Evolutionary conservation across 2,888 invertebrate species (phyloP), one percentile per base, ranked within the genome.

Genomic region (Podabrus alpinus): DNA sequence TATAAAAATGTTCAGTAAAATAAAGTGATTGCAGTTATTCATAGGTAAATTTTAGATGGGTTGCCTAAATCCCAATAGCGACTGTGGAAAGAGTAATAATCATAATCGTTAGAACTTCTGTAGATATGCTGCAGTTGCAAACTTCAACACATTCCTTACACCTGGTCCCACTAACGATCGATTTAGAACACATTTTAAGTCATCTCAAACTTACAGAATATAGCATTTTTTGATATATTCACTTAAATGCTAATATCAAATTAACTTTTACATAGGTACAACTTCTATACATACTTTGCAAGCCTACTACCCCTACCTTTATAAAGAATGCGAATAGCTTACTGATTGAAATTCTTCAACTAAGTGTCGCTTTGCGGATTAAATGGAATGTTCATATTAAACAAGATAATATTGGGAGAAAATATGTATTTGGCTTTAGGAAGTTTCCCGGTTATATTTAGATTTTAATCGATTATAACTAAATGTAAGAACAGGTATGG

Each of bases 21-120:
- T 29, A 10, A 72, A 72, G 25, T 59, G 62, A 15, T 66, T 24
- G 9, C 15, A 59, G 67, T 68, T 67, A 25, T 62, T 68, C 59
- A 68, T 68, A 68, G 68, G 68, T 72, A 60, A 68, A 68, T 45
- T 68, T 69, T 21, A 13, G 60, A 73, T 69, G 73, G 66, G 69
- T 73, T 75, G 69, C 67, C 66, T 72, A 77, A 77, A 75, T 77
- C 72, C 67, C 70, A 60, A 72, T 78, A 78, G 78, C 78, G 79
- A 45, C 45, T n/a, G 45, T 45, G 79, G 78, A 79, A 80, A 80
- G 79, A 78, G 80, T 80, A 80, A 81, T 81, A 81, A 80, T 81
- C 81, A 79, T 81, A 79, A 81, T 79, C 81, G 79, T 81, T 81
- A 81, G 73, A 78, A 77, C 77, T 79, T 76, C 77, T 73, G 69